Evolutionary conservation across 2,113 vertebrate species (phyloP).

Genomic region (Phodopus roborovskii): DNA sequence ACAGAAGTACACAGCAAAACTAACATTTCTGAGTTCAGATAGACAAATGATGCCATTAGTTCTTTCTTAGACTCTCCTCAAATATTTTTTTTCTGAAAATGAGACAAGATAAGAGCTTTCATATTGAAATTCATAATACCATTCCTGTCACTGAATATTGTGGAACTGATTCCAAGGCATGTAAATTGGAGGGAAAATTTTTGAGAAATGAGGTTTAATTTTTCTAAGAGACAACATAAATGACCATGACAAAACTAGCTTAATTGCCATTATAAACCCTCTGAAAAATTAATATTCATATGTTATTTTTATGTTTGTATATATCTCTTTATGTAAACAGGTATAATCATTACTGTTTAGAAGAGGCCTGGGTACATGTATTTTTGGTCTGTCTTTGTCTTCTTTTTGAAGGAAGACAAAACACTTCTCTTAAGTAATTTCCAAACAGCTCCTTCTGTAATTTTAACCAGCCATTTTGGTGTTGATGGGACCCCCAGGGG

Average conservation of each 20-base stretch:
- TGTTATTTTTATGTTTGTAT: background rate
- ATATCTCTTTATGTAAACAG: background rate
- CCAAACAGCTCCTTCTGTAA: background rate
- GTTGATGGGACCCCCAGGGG: background rate
- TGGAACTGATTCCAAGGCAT: background rate
- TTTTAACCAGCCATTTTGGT: conserved; percentile 9
- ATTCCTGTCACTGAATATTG: background rate
- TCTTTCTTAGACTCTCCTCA: background rate
- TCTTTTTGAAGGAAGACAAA: conserved; percentile 6
- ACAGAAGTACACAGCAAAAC: background rate
- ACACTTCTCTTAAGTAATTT: conserved; percentile 31
- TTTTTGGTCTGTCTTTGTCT: background rate
- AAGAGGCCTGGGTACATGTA: background rate
- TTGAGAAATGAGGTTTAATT: background rate
- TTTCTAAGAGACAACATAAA: conserved; percentile 12
- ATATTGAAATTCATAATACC: background rate
- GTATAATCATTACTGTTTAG: background rate
- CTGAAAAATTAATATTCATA: background rate
- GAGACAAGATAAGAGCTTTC: background rate
- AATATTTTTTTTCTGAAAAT: background rate
- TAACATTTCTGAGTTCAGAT: background rate
- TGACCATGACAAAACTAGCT: background rate
- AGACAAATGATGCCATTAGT: background rate
- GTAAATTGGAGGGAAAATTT: background rate
- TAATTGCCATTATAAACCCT: background rate